Evolutionary conservation across 1,140 invertebrate genomes (phyloP).

Genomic region (Drosophila yakuba): DNA sequence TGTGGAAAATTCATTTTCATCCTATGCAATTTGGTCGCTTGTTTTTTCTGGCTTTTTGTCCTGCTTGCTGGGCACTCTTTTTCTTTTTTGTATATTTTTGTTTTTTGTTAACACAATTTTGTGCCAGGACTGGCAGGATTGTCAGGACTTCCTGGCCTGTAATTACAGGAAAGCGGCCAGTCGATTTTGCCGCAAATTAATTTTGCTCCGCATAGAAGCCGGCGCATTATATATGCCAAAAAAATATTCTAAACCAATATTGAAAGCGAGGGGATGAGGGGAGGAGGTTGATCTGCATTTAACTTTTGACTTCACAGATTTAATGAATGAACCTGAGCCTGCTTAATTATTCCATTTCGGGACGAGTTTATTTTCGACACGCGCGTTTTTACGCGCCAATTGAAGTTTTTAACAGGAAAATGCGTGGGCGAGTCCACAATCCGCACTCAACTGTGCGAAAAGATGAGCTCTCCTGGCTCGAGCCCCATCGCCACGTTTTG

Average conservation of each 20-base stretch:
- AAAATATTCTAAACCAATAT: constrained; percentile 21
- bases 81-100: background rate
- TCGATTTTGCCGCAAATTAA: constrained; percentile 52
- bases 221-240: constrained; percentile 14
- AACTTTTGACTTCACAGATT: constrained; percentile 65
- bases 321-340: constrained; percentile 74
- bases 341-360: constrained; percentile 79
- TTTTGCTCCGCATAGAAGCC: constrained; percentile 40
- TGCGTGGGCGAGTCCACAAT: constrained; percentile 80
- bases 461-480: constrained; percentile 49
- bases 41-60: constrained; percentile 12
- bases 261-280: background rate
- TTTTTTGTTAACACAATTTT: constrained; percentile 36
- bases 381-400: constrained; percentile 79
- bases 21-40: constrained; percentile 51
- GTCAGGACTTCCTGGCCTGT: constrained; percentile 19
- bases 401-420: constrained; percentile 83
- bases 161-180: constrained; percentile 34
- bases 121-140: constrained; percentile 4
- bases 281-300: constrained; percentile 54
- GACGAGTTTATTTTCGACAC: constrained; percentile 79
- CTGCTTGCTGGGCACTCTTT: constrained; percentile 4
- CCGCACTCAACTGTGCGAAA: constrained; percentile 52
- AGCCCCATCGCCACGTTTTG: constrained; percentile 53
- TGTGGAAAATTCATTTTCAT: constrained; percentile 53